Percentiles rank a stretch among this genome's conserved stretches.
Evolutionary conservation across 2,797 vertebrate species (phyloP).

Genomic region (Monodelphis domestica): DNA sequence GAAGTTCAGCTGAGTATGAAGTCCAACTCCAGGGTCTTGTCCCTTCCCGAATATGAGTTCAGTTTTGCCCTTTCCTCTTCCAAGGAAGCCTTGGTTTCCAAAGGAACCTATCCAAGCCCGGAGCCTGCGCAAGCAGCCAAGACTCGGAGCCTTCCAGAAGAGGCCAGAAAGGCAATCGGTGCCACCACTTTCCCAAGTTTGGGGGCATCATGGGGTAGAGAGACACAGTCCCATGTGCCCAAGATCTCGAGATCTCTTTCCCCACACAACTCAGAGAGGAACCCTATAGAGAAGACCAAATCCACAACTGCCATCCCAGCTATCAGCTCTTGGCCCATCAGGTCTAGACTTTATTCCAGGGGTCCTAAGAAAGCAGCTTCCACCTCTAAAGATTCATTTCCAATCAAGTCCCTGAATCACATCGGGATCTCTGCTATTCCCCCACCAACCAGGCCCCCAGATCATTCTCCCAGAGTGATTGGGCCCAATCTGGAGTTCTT

Average conservation of each 20-base stretch:
- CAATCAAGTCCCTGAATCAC: background rate
- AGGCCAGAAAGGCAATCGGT: background rate
- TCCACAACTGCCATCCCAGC: background rate
- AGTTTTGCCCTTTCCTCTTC: background rate
- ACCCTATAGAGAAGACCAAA: background rate
- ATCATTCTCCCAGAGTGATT: background rate
- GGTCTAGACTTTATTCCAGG: background rate
- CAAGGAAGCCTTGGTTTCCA: background rate
- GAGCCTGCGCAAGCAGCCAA: background rate
- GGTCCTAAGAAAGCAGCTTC: background rate
- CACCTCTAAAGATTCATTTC: background rate
- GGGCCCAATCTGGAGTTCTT: background rate
- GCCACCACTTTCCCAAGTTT: background rate
- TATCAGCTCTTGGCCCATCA: background rate
- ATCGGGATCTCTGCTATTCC: background rate
- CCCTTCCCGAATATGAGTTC: background rate
- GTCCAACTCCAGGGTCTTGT: background rate
- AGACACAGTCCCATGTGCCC: background rate
- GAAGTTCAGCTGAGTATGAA: background rate
- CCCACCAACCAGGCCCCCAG: background rate
- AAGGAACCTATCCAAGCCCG: background rate
- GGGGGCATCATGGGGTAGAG: background rate
- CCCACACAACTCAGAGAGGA: background rate
- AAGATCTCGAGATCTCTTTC: background rate
- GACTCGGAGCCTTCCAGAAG: background rate